Evolutionary conservation across 2,113 vertebrate species (phyloP), one percentile per base, ranked within the genome.

Genomic region (Nannospalax galili): DNA sequence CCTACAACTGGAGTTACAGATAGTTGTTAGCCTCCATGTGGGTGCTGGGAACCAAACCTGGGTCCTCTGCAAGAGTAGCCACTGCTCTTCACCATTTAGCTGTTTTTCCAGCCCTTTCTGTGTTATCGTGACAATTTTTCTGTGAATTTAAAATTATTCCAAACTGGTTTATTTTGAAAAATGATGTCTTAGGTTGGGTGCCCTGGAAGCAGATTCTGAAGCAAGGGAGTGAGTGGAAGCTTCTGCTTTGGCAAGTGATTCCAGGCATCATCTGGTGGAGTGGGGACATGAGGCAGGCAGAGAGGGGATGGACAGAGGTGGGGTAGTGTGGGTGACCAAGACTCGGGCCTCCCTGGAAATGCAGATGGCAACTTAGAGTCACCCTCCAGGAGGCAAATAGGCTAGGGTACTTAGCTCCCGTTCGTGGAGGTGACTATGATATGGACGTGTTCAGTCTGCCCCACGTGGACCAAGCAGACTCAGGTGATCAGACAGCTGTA

Each of bases 121-220:
- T n/a, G 69, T 73, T 28, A 42, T 56, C 69, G 93, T 65, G 16
- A 35, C 58, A 67, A 58, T 45, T 77, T 92, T 91, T 62, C 74
- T 82, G 17, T 72, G 42, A 81, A 73, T 69, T 65, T 80, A 86
- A 95, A 95, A 60, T 86, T 62, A 85, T 77, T 67, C 78, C 28
- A 40, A 37, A 73, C 4, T 35, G 20, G 45, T 91, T 77, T 77
- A 17, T 81, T 65, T 85, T 92, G 84, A 42, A 52, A 32, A 80
- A 35, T 12, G 30, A 11, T 65, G 19, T 60, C 42, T 75, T 42
- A 72, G n/a, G 69, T 62, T 40, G 60, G 48, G 32, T 81, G 11
- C 14, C 52, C 14, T 7, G 42, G 67, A 80, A 62, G 60, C 60
- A 45, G 67, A 77, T 30, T 1, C 30, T 0, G 28, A 77, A 40